Conservation (phyloP, 2,797 vertebrate species). For the Micrastur ruficollis region DNA sequence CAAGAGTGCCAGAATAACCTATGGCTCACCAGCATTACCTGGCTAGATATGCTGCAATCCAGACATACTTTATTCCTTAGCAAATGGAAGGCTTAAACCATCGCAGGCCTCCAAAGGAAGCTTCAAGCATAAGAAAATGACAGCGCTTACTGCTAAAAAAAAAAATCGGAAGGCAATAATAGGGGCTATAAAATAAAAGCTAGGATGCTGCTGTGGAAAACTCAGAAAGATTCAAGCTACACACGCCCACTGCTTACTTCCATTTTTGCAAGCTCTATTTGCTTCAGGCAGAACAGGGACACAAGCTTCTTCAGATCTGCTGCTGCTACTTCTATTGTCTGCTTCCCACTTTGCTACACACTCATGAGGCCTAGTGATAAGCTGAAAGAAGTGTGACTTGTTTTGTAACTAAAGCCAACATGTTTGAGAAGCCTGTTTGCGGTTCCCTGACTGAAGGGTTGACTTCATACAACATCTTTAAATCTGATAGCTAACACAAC, state of each 20-base stretch:
- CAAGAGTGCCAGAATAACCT: neutral
- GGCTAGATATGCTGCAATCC: neutral
- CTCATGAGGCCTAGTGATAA: neutral
- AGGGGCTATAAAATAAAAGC: neutral
- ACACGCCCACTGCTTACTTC: neutral
- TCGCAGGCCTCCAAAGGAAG: neutral
- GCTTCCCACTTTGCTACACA: fast-evolving
- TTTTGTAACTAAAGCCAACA: neutral
- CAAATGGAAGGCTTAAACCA: neutral
- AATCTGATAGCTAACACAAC: neutral
- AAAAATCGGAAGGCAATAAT: neutral
- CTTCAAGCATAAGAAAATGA: neutral
- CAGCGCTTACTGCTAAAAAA: neutral
- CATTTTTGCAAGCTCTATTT: neutral
- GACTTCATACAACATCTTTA: neutral
- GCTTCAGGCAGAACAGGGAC: neutral
- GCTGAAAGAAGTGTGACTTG: neutral
- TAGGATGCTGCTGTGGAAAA: neutral
- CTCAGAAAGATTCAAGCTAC: neutral
- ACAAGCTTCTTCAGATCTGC: neutral
- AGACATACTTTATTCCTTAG: neutral
- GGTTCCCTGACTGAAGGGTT: neutral
- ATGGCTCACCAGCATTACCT: neutral
- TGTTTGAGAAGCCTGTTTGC: neutral
- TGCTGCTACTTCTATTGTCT: neutral